Evolutionary conservation across 2,113 vertebrate genomes (phyloP), one percentile per base, ranked within the genome.

Genomic region (Todiramphus saurophagus): DNA sequence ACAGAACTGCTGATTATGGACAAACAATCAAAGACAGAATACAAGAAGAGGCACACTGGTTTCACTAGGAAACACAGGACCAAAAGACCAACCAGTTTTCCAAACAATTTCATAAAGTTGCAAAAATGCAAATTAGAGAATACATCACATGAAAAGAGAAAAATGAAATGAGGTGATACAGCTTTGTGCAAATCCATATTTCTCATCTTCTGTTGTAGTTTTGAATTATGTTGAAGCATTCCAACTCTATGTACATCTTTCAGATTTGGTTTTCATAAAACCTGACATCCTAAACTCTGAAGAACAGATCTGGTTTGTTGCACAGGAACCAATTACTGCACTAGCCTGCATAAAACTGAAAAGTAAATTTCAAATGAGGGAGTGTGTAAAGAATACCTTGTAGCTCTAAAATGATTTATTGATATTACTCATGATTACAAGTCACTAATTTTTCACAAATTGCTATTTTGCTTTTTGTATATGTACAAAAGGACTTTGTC

Each of bases 401-500:
- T 25, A 79, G 44, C 53, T 91, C 37, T 87, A 13, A 84, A 89
- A 86, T n/a, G 4, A 68, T 87, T 46, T 53, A 51, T 14, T 89
- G 60, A 43, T 90, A 11, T 87, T 84, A 75, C 43, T 85, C 55
- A 82, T 88, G 30, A 55, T 78, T 64, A 25, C 35, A 64, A 83
- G 59, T 41, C 87, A n/a, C 51, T 89, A 59, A 68, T 85, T 90
- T 85, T 69, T 55, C 30, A 78, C 55, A 44, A 94, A 58, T 46
- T 35, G 13, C 3, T 72, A 6, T 43, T 66, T 69, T 83, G 43
- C 53, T 89, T 83, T 95, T 91, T 87, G 21, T 88, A 3, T 91
- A 33, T 63, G 4, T 56, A 8, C 74, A 75, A 95, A 96, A 99
- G 99, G 99, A 99, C 78, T 99, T 99, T 96, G 98, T 99, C 59